Base-by-base conservation (phyloP, 2,888 invertebrate species). In the Onthophagus sagittarius region DNA sequence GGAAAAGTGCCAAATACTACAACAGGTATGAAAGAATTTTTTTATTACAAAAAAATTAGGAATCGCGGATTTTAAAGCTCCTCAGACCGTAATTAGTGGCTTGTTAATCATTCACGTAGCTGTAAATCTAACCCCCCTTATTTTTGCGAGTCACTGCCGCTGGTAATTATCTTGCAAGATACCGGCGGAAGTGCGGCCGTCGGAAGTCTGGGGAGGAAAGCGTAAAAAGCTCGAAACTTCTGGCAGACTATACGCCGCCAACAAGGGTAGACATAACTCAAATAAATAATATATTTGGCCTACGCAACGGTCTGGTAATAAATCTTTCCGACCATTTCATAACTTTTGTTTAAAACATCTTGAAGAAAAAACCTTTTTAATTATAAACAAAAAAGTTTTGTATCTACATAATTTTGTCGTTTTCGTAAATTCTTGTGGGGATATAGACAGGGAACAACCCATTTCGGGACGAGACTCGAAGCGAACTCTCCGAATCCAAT, bases 1-100 rank as follows among this genome's bases (percentile, higher is more conserved):
- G 73, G 75, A 69, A 73, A 72, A 65, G 63, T 75, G 70, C 75
- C 75, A 69, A 64, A 62, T 70, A 75, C 75, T 70, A 74, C 75
- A 23, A 64, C 72, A 75, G 75, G 75, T 75, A 73, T 3, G 23
- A 23, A 23, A 1, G 23, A 2, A 2, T 23, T 23, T 23, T 3
- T 23, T 23, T 23, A 23, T 23, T 23, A 23, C 1, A 23, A 23
- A 23, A 23, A 23, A 23, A 2, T 53, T 11, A 53, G 39, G 39
- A 53, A 11, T 53, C 39, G 39, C 5, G 39, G 39, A 53, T 53
- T 53, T 53, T 9, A 53, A 53, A 53, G 39, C 39, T 53, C 23
- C 6, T 53, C 39, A 53, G 11, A 53, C 39, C 39, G 67, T 67
- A 67, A 67, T 67, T 67, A 67, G 67, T 23, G 32, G 67, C 67